Base-by-base conservation (phyloP, 2,888 invertebrate genomes). In the Leptarthrus brevirostris region DNA sequence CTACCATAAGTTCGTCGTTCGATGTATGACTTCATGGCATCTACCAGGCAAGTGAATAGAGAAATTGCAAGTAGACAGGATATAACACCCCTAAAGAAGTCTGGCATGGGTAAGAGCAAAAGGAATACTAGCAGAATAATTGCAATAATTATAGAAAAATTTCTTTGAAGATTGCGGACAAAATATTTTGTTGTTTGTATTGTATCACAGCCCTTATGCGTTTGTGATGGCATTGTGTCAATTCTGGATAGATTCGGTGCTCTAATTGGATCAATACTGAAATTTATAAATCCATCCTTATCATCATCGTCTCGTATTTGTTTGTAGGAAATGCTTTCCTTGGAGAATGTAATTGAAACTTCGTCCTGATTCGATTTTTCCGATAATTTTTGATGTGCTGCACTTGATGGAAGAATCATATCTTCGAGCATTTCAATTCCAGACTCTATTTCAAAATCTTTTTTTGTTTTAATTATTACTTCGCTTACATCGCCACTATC, bases 361-460 rank as follows among this genome's bases (percentile, higher is more conserved):
- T 54, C 69, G 24, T 54, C 30, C 3, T 49, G 34, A 61, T 18
- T 24, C 10, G 16, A 36, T 1, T 53, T 26, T 26, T 52, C 30
- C 1, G 8, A 52, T 53, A 20, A 16, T 20, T 16, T 61, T 10
- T 36, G 5, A 10, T n/a, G 36, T 44, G 20, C 20, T 18, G 26
- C 20, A 4, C 36, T 10, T 26, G 72, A 44, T 10, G 71, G 58
- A 36, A 78, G 52, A 24, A 81, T 77, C 84, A 84, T 84, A 53
- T 83, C 84, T 77, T 85, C 85, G n/a, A 81, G 77, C 79, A 85
- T 82, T 77, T 85, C 85, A 0, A 85, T 82, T 0, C 84, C 85
- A 0, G 84, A 84, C 73, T 85, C 85, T 4, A 85, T 83, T 79
- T 77, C 77, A 12, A 84, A 82, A 16, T 83, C 80, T 70, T 82